Base-by-base conservation (phyloP, 2,888 invertebrate genomes). In the Drosophila antonietae region DNA sequence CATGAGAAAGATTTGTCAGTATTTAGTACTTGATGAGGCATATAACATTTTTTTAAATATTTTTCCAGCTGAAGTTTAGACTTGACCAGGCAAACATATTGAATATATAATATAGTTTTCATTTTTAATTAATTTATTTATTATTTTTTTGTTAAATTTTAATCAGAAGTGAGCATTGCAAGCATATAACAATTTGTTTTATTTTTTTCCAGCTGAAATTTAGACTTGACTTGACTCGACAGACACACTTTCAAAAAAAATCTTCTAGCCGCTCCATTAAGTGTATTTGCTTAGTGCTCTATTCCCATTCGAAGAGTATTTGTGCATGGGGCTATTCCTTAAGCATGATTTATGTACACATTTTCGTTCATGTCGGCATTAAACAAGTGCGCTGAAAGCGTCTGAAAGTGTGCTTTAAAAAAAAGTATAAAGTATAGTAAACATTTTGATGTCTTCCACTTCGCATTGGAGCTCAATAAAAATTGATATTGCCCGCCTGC, bases 401-500 rank as follows among this genome's bases (percentile, higher is more conserved):
- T 18, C 33, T 41, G 31, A 41, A 57, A 49, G 31, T 53, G 52
- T 53, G 37, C 49, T 55, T 66, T 52, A 60, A 55, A 72, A 60
- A 55, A 72, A 20, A 20, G 20, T 20, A 20, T 20, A 80, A 20
- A 72, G 60, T 64, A 62, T 58, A 71, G 66, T 57, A 68, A 55
- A 41, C 46, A 35, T 39, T 52, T 37, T 20, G 44, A 23, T 35
- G 37, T 51, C 15, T 39, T 63, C 20, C 31, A 51, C 31, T 60
- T 18, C 51, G 6, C 33, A 39, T 35, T 20, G 52, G 33, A 53
- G 55, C 67, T 79, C 85, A 79, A 64, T 67, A 73, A 73, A 73
- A 73, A 71, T 71, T 56, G 59, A 68, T 69, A 71, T 68, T 66
- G 49, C 47, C n/a, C 31, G 49, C 49, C 49, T 31, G 31, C 28